Evolutionary conservation across 2,113 vertebrate species (phyloP), one percentile per base, ranked within the genome.

Genomic region (Osmerus eperlanus): DNA sequence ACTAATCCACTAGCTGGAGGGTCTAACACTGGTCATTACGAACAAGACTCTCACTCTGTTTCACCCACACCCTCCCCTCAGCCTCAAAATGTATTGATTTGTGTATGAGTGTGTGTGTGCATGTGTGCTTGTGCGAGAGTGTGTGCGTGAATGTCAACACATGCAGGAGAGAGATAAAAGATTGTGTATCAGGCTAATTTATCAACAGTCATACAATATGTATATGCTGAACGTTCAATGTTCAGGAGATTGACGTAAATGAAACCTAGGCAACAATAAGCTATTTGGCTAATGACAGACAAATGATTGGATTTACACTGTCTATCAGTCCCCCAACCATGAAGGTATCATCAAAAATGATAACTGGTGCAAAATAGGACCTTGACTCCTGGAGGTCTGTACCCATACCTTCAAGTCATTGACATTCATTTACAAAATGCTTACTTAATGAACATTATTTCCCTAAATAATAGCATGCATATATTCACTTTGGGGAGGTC

Each of bases 371-470:
- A 86, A 79, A 86, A 75, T 52, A 69, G 41, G 72, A 15, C 58
- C 71, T 58, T 86, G 79, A 83, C 87, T 83, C 80, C 78, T 72
- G 74, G 72, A 19, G 77, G 74, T 75, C 67, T 84, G 73, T 84
- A 18, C 60, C 52, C 67, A 8, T 32, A 3, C 29, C 29, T 32
- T 32, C 29, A 76, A 80, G 70, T 84, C 68, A 73, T 12, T 84
- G 81, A 82, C 80, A 86, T 82, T 86, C 72, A 86, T 86, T 87
- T 85, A 67, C 80, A 85, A 85, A 83, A 85, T 74, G 83, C 76
- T 84, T 86, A 82, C 72, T 78, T 84, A 76, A 86, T 86, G 82
- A 84, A 80, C 67, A 73, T 67, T 29, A 78, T 83, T 84, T 77
- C 73, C 78, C 75, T 84, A 85, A 83, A 80, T 82, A 86, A 87